Evolutionary conservation across 2,113 vertebrate genomes (phyloP).

Genomic region (Xenopus tropicalis): UCB_Xtro_10.0 CM004446.2:37995501-37996000

Average conservation of each 20-base stretch:
- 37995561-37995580: constrained; percentile 66
- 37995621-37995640: constrained; percentile 70
- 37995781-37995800: constrained; percentile 81
- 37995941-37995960: no score
- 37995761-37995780: not conserved
- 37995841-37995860: constrained; percentile 86
- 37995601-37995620: constrained; percentile 79
- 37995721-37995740: not conserved
- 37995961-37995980: no score
- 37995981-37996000: no score
- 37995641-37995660: constrained; percentile 67
- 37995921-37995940: no score
- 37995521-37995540: no score
- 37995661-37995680: constrained; percentile 71
- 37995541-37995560: no score
- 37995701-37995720: constrained; percentile 76
- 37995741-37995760: no score
- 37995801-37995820: constrained; percentile 89
- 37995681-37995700: constrained; percentile 74
- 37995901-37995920: not conserved
- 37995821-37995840: constrained; percentile 97
- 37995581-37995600: constrained; percentile 81
- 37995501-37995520: no score
- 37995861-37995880: constrained; percentile 84
- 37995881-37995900: not conserved